Percentiles rank a stretch among this genome's conserved stretches.
These are phyloP conservation scores for Dicyrtomina minuta DNA, from an alignment of 2,888 invertebrate genomes.

Conservation along the genomic window DNA sequence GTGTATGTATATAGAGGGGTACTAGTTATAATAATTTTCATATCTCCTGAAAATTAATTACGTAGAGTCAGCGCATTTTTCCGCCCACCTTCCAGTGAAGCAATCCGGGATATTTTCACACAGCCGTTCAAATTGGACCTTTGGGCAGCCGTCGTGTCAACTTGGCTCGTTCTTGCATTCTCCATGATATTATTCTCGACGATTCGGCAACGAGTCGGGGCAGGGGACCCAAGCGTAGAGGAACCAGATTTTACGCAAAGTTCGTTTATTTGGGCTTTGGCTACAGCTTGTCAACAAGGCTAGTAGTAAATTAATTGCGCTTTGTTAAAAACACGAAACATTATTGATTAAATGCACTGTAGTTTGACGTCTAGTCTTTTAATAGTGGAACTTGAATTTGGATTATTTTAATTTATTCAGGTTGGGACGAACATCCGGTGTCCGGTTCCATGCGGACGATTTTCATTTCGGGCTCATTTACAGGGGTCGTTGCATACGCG, in stretches of 20 bases:
- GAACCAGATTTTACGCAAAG: constrained; percentile 48
- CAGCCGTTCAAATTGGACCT: constrained; percentile 46
- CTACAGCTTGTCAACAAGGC: constrained; percentile 52
- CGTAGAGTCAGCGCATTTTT: constrained; percentile 47
- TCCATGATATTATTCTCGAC: constrained; percentile 46
- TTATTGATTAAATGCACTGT: too few relatives aligned
- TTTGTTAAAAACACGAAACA: too few relatives aligned
- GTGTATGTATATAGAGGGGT: background rate
- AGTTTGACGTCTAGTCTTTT: too few relatives aligned
- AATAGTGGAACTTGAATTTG: too few relatives aligned
- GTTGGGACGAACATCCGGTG: constrained; percentile 51
- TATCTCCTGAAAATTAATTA: background rate
- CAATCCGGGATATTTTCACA: constrained; percentile 49
- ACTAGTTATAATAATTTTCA: background rate
- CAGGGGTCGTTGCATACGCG: constrained; percentile 50
- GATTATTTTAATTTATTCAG: too few relatives aligned
- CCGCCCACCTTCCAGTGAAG: constrained; percentile 35
- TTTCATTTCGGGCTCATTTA: constrained; percentile 48
- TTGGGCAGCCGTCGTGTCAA: constrained; percentile 47
- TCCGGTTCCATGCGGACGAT: constrained; percentile 45
- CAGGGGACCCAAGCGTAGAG: constrained; percentile 21
- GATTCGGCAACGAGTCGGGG: constrained; percentile 39
- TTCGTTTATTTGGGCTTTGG: constrained; percentile 50
- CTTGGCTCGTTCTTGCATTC: constrained; percentile 46
- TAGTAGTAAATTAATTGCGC: too few relatives aligned